Evolutionary conservation across 2,113 vertebrate genomes (phyloP).

Genomic region (Nettapus auritus): DNA sequence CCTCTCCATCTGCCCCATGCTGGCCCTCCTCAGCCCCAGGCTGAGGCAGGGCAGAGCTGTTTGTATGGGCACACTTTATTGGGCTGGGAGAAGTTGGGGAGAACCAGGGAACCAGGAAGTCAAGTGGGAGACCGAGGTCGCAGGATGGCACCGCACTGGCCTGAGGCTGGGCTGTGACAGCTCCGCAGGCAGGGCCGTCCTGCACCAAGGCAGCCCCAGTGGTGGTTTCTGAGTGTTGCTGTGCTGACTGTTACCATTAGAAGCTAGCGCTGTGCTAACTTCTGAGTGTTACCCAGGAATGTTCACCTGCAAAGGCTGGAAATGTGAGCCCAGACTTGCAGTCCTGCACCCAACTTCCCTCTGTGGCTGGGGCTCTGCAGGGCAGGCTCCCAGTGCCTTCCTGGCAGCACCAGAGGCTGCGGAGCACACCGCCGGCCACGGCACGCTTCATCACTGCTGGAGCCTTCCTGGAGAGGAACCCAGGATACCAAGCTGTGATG

Average conservation of each 20-base stretch:
- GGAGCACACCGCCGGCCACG: not conserved
- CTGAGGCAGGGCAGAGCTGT: not conserved
- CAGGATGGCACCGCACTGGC: not conserved
- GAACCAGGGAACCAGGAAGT: not conserved
- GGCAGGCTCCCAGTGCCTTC: not conserved
- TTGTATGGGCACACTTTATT: rapidly evolving
- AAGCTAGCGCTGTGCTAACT: too few species aligned
- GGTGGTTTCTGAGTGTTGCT: not conserved
- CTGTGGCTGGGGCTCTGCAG: not conserved
- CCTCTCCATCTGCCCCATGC: rapidly evolving
- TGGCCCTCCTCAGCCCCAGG: not conserved
- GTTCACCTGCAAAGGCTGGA: not conserved
- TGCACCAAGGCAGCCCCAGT: rapidly evolving
- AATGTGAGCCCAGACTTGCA: not conserved
- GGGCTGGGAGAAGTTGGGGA: not conserved
- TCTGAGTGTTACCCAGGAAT: too few species aligned
- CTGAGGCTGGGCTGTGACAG: rapidly evolving
- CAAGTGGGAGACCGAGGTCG: not conserved
- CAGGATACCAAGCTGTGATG: not conserved
- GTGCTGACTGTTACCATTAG: too few species aligned
- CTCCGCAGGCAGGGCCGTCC: not conserved
- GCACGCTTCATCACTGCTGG: not conserved
- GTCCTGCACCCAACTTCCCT: not conserved
- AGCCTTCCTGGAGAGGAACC: not conserved
- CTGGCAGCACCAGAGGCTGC: not conserved